Percentiles rank a stretch among this genome's conserved stretches.
phyloP scores from a whole-genome alignment of 2,888 invertebrate genomes.

The Polyommatus icarus region DNA sequence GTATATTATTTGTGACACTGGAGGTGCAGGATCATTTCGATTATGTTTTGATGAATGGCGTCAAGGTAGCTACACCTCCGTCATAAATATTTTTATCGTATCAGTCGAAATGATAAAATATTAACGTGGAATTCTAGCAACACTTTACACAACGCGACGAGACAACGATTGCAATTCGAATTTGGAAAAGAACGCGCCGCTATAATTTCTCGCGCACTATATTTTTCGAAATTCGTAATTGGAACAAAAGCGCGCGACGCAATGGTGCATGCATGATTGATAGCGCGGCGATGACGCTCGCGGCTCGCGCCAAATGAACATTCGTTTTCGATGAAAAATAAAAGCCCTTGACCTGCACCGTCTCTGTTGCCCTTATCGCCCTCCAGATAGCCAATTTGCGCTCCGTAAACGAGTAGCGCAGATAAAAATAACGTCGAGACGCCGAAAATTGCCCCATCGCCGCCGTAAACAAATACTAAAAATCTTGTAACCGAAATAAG shows the following conservation, averaged over 20 bases:
- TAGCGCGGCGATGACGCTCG: slow-evolving; percentile 68
- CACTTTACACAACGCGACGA: slow-evolving; percentile 58
- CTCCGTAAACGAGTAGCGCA: slow-evolving; percentile 51
- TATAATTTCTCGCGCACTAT: slow-evolving; percentile 69
- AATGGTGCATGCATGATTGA: slow-evolving; percentile 79
- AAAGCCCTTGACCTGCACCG: slow-evolving; percentile 70
- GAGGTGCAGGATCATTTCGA: slow-evolving; percentile 27
- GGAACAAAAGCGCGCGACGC: slow-evolving; percentile 76
- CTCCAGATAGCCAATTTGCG: slow-evolving; percentile 59
- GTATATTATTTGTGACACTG: slow-evolving; percentile 42
- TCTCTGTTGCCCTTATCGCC: slow-evolving; percentile 43
- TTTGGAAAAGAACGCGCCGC: slow-evolving; percentile 68
- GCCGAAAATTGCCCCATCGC: slow-evolving; percentile 68
- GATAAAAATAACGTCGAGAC: slow-evolving; percentile 66
- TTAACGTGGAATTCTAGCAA: slow-evolving; percentile 43
- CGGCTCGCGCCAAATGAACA: slow-evolving; percentile 55
- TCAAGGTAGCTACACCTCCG: not conserved
- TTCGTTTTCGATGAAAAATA: slow-evolving; percentile 58
- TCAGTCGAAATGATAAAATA: not conserved
- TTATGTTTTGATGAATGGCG: slow-evolving; percentile 10
- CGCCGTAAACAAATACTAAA: slow-evolving; percentile 78
- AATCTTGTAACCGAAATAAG: slow-evolving; percentile 79
- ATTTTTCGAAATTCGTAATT: slow-evolving; percentile 77
- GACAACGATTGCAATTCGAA: slow-evolving; percentile 53
- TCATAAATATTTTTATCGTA: not conserved